A percentile compares a stretch with the other conserved stretches of the same genome.
Evolutionary conservation across 2,797 vertebrate genomes (phyloP).

Genomic region (Moxostoma hubbsi): DNA sequence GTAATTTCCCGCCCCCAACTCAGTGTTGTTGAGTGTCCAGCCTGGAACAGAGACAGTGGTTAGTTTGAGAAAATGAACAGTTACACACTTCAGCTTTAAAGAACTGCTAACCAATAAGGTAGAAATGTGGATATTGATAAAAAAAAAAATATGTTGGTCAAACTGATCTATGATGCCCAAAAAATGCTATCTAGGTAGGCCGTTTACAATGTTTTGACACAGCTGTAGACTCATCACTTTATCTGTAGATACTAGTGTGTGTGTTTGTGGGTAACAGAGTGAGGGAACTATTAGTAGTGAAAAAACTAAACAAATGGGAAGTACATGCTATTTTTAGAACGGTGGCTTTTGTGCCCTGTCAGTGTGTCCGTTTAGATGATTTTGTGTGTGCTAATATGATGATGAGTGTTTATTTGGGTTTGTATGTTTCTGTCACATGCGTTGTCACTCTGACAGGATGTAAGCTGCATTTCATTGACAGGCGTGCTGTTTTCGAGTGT

Average conservation of each 20-base stretch:
- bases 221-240: not conserved
- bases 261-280: constrained; percentile 6
- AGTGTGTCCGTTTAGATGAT: not conserved
- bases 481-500: not conserved
- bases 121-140: no score
- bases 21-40: no score
- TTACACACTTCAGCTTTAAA: no score
- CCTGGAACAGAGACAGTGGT: no score
- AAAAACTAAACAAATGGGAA: constrained; percentile 8
- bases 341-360: constrained; percentile 2
- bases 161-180: not conserved
- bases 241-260: not conserved
- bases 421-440: constrained; percentile 12
- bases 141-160: no score
- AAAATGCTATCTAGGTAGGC: constrained; percentile 28
- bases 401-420: not conserved
- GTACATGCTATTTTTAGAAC: constrained; percentile 8
- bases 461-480: constrained; percentile 13
- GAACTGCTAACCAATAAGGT: no score
- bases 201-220: constrained; percentile 4
- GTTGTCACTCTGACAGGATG: constrained; percentile 18
- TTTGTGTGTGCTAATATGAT: not conserved
- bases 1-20: no score
- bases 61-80: no score
- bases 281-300: not conserved